Evolutionary conservation across 1,140 invertebrate species (phyloP).

Genomic region (Condylostylus longicornis): DNA sequence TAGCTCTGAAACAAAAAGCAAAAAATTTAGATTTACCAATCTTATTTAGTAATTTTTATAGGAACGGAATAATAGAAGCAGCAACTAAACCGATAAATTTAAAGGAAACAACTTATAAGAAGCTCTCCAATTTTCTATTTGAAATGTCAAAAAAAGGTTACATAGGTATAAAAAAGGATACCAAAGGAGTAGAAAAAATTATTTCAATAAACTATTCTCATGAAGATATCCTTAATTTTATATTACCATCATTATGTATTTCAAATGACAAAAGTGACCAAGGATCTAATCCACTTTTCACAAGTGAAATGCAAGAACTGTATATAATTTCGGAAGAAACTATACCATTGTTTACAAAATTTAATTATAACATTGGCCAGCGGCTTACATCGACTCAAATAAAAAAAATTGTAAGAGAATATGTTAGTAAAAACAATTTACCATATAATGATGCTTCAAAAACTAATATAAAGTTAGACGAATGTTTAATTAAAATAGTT

Average conservation of each 20-base stretch:
- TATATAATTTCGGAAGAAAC: slow-evolving; percentile 41
- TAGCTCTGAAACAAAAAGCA: slow-evolving; percentile 51
- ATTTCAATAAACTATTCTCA: slow-evolving; percentile 40
- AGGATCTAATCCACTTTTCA: slow-evolving; percentile 20
- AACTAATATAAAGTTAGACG: slow-evolving; percentile 31
- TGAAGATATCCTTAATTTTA: slow-evolving; percentile 34
- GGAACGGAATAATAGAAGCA: slow-evolving; percentile 57
- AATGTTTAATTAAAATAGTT: slow-evolving; percentile 26
- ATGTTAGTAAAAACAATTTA: slow-evolving; percentile 59
- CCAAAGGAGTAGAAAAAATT: slow-evolving; percentile 59
- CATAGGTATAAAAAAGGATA: slow-evolving; percentile 50
- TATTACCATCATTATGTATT: slow-evolving; percentile 14
- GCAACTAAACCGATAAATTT: slow-evolving; percentile 53
- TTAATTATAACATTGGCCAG: slow-evolving; percentile 56
- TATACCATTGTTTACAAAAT: slow-evolving; percentile 24
- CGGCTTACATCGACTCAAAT: slow-evolving; percentile 49
- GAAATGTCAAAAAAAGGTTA: slow-evolving; percentile 48
- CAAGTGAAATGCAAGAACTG: slow-evolving; percentile 45
- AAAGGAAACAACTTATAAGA: slow-evolving; percentile 81
- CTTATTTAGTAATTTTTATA: slow-evolving; percentile 61
- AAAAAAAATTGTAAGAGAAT: slow-evolving; percentile 54
- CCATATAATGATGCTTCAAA: slow-evolving; percentile 34
- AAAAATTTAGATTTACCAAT: slow-evolving; percentile 48
- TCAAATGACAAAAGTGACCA: slow-evolving; percentile 9
- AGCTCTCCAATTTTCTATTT: slow-evolving; percentile 66